A percentile compares a stretch with the other conserved stretches of the same genome.
Evolutionary conservation across 2,888 invertebrate genomes (phyloP).

Genomic region (Cantharis flavilabris): DNA sequence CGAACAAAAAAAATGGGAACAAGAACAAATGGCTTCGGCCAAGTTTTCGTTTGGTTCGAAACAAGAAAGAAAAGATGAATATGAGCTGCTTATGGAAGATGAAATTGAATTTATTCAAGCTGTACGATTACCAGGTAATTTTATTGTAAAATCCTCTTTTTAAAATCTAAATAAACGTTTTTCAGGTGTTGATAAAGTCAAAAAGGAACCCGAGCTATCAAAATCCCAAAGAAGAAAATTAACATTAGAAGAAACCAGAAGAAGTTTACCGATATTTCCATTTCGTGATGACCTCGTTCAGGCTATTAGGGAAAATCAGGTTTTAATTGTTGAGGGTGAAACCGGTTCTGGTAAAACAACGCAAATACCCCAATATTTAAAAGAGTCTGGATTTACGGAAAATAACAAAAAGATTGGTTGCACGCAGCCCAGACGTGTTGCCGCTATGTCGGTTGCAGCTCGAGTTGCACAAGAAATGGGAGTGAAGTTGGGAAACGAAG

Average conservation of each 20-base stretch:
- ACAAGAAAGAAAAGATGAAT: constrained; percentile 69
- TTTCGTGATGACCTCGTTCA: constrained; percentile 87
- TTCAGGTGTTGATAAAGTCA: constrained; percentile 57
- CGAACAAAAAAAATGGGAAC: constrained; percentile 95
- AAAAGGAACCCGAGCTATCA: constrained; percentile 65
- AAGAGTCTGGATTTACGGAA: constrained; percentile 88
- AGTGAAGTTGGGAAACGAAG: constrained; percentile 92
- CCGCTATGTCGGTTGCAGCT: constrained; percentile 99
- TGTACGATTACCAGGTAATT: constrained; percentile 69
- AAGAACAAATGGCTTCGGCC: constrained; percentile 93
- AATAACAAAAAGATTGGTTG: constrained; percentile 92
- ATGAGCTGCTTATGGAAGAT: constrained; percentile 92
- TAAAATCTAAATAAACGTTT: not conserved
- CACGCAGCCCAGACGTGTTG: constrained; percentile 96
- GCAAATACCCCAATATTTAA: constrained; percentile 96
- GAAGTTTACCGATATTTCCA: constrained; percentile 91
- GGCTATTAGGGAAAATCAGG: constrained; percentile 88
- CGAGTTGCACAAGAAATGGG: constrained; percentile 98
- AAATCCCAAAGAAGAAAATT: constrained; percentile 74
- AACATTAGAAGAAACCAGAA: constrained; percentile 89
- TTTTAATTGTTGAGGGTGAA: constrained; percentile 95
- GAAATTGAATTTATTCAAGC: constrained; percentile 98
- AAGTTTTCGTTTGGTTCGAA: constrained; percentile 92
- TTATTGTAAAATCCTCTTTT: not conserved
- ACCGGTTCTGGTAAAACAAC: constrained; percentile 99